Base-by-base conservation (phyloP, 2,797 vertebrate genomes). In the Sylvilagus floridanus region DNA sequence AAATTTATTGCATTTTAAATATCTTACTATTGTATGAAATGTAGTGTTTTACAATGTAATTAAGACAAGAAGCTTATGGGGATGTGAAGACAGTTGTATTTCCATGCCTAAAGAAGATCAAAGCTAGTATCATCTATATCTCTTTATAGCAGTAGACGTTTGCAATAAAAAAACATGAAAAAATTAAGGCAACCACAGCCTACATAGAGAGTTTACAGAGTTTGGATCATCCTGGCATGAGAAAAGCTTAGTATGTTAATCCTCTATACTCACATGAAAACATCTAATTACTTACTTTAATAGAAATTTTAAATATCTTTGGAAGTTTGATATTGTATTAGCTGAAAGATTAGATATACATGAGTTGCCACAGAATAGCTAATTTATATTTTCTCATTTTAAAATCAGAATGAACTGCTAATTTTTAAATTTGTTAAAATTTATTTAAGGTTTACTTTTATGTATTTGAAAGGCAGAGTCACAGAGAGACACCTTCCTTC, bases 21-120 rank as follows among this genome's bases (percentile, higher is more conserved):
- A 47, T 63, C 57, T 94, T 88, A 32, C 54, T 84, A 93, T 95
- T 96, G 63, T 81, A 91, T 35, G 84, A 94, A 95, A 78, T 0
- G 4, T 90, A 84, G 1, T 68, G 54, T 62, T 79, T 69, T 7
- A 93, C 22, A 66, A 4, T 22, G 4, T 93, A 97, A 97, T 96
- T 97, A 96, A 94, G 97, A 97, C 47, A 54, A 9, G 24, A 93
- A 89, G 76, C 68, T 97, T 93, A 93, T 35, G 21, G 17, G 69
- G 35, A 86, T 37, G 22, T 2, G 16, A 62, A 94, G 82, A 19
- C 21, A 62, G 6, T 73, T 97, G 90, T 12, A 24, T 32, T 96
- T 92, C 72, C 88, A 96, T 82, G 28, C 86, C 84, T 19, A 69
- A 76, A 60, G n/a, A 96, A 54, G 54, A 93, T 95, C 95, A 94